Evolutionary conservation across 2,888 invertebrate species (phyloP), one percentile per base, ranked within the genome.

Genomic region (Caenorhabditis angaria): DNA sequence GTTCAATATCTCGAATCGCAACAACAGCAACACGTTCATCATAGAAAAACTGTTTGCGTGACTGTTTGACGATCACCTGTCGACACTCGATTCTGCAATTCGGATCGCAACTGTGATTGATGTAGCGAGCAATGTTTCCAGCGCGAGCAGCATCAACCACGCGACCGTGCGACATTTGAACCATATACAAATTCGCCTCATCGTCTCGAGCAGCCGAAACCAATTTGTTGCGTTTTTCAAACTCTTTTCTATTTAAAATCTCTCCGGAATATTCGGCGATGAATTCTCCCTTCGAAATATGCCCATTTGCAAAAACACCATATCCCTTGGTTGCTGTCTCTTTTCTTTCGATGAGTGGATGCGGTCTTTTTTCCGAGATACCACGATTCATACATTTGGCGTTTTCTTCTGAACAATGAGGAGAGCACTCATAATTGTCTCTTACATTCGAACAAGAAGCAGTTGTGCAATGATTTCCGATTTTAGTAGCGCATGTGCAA

Each of bases 21-120:
- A 58, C 47, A 18, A 58, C 22, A 4, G 58, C 58, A 25, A 58
- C 25, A 14, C 58, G 58, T 25, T 47, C 2, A 47, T 41, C 58
- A 47, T 58, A 58, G 2, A 47, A 14, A 4, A 24, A 24, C 4
- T 58, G 25, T 12, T 28, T 22, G 24, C 18, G 3, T 14, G 18
- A 22, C 25, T 41, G 47, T 25, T 47, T 41, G 6, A 58, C 10
- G 8, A 47, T n/a, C 10, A 58, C n/a, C 1, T 22, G 24, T 2
- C 25, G 25, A 2, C 25, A 47, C 4, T 24, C 25, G 22, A 47
- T 58, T 24, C 24, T 5, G 18, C 58, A 58, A 24, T 69, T 69
- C 14, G 69, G 69, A 35, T 64, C 60, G 20, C 69, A 69, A 0
- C 60, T 55, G 41, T 69, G 69, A 27, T 69, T 69, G 0, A 69